These are phyloP conservation scores for Apodemus speciosus DNA, from an alignment of 2,113 vertebrate species.

Conservation along the genomic window DNA sequence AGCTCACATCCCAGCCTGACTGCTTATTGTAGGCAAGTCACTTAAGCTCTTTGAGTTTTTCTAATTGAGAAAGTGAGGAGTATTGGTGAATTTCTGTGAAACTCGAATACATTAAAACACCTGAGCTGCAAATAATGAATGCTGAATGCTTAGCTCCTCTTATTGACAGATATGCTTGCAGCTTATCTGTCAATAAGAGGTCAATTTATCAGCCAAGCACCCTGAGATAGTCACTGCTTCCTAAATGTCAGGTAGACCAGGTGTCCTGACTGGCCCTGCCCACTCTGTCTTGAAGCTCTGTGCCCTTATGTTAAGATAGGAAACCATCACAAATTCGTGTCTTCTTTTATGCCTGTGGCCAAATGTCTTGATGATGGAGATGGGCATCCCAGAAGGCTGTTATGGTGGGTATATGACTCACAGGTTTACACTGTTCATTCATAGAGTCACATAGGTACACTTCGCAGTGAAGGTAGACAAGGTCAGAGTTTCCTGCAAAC, in stretches of 20 bases:
- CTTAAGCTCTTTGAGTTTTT: neutral
- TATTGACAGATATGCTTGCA: neutral
- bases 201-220: neutral
- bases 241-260: neutral
- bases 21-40: neutral
- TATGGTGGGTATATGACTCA: conserved; percentile 27
- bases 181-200: neutral
- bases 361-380: neutral
- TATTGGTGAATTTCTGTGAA: neutral
- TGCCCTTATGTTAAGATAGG: neutral
- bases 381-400: rapidly evolving
- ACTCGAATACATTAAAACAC: neutral
- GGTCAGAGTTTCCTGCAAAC: conserved; percentile 76
- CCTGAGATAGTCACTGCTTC: neutral
- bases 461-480: conserved; percentile 78
- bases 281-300: neutral
- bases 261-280: neutral
- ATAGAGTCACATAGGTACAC: conserved; percentile 70
- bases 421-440: conserved; percentile 71
- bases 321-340: neutral
- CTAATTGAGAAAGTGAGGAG: neutral
- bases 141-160: neutral
- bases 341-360: neutral
- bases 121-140: neutral
- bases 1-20: no score